phyloP scores from a whole-genome alignment of 2,113 vertebrate species.

The Etheostoma cragini region DNA sequence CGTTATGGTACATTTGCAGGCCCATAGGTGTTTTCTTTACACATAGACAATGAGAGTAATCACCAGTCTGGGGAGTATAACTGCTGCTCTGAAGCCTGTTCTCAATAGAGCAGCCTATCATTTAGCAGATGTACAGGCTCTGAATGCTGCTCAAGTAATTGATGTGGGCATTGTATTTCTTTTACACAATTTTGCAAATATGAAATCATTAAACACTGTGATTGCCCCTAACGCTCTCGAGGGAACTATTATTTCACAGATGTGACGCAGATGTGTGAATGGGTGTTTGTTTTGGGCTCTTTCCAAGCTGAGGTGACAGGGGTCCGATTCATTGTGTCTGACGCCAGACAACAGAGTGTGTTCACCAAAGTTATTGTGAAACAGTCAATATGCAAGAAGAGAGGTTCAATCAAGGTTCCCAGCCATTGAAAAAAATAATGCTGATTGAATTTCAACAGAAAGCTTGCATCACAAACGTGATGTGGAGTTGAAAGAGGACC shows the following conservation, averaged over 20 bases:
- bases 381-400: conserved; percentile 49
- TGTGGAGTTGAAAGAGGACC: not conserved
- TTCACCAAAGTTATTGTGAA: conserved; percentile 11
- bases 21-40: conserved; percentile 58
- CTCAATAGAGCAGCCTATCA: conserved; percentile 53
- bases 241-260: conserved; percentile 32
- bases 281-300: not conserved
- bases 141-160: conserved; percentile 32
- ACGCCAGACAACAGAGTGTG: conserved; percentile 40
- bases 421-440: not conserved
- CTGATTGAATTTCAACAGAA: not conserved
- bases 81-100: conserved; percentile 39
- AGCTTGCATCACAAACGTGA: not conserved
- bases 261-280: conserved; percentile 8
- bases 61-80: conserved; percentile 44
- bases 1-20: conserved; percentile 15
- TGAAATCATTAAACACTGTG: conserved; percentile 66
- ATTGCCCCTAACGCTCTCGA: conserved; percentile 38
- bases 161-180: conserved; percentile 52
- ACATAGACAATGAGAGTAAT: conserved; percentile 58
- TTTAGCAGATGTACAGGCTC: conserved; percentile 45
- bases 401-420: conserved; percentile 22
- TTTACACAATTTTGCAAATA: conserved; percentile 61
- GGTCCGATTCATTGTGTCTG: conserved; percentile 56
- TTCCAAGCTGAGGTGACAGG: conserved; percentile 36